These are phyloP conservation scores for Hartigia nigra DNA, from an alignment of 2,888 invertebrate species.

Conservation along the genomic window DNA sequence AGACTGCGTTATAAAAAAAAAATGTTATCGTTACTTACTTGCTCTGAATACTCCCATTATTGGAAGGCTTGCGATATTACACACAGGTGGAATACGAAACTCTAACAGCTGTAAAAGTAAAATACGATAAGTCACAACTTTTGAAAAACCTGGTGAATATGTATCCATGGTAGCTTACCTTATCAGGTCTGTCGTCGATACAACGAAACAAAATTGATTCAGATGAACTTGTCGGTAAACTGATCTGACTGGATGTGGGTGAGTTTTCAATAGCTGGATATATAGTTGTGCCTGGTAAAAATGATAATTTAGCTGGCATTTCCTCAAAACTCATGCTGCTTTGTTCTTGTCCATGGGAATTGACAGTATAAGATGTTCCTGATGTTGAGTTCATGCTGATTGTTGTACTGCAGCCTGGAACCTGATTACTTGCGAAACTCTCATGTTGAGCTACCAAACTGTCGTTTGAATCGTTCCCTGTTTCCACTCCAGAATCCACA, in stretches of 20 bases:
- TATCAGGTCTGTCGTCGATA: neutral
- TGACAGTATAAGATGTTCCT: neutral
- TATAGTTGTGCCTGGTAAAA: neutral
- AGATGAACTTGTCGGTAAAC: neutral
- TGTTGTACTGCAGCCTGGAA: neutral
- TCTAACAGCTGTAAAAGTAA: slow-evolving; percentile 21
- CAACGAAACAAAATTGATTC: neutral
- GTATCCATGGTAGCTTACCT: neutral
- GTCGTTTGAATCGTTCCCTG: slow-evolving; percentile 79
- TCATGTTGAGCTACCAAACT: slow-evolving; percentile 56
- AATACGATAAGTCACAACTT: neutral
- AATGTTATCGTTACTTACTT: slow-evolving; percentile 21
- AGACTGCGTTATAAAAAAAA: neutral
- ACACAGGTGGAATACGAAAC: slow-evolving; percentile 29
- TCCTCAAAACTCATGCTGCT: neutral
- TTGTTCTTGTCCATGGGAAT: neutral
- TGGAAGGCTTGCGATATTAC: slow-evolving; percentile 16
- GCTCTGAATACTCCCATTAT: slow-evolving; percentile 20
- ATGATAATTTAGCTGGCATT: neutral
- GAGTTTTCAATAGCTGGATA: neutral
- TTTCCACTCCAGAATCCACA: slow-evolving; percentile 79
- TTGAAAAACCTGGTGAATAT: neutral
- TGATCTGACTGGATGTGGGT: neutral
- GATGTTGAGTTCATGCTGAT: neutral
- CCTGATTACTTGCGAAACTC: slow-evolving; percentile 14